Conservation (phyloP, 1,140 invertebrate species). For the Drosophila pseudoananassae region DNA sequence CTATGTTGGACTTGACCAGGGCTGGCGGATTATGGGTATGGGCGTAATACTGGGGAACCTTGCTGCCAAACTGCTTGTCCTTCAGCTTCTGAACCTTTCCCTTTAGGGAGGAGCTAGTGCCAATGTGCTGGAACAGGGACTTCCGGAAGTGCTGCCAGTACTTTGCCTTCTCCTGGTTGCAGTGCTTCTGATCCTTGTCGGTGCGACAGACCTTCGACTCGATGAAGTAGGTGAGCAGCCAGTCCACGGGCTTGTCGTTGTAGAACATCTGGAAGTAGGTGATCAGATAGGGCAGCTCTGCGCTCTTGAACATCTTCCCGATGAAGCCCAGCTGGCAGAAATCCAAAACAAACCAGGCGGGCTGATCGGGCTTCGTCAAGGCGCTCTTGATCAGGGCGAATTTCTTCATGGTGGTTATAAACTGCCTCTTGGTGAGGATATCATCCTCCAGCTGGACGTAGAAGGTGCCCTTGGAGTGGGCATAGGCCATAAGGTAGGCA, state of each 20-base stretch:
- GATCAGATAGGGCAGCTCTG: slow-evolving; percentile 94
- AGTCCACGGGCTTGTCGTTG: slow-evolving; percentile 98
- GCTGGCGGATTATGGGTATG: slow-evolving; percentile 93
- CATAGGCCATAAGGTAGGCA: slow-evolving; percentile 98
- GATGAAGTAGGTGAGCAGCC: slow-evolving; percentile 96
- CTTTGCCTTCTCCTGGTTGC: slow-evolving; percentile 91
- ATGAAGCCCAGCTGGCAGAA: slow-evolving; percentile 98
- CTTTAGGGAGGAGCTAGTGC: slow-evolving; percentile 96
- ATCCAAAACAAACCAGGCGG: slow-evolving; percentile 95
- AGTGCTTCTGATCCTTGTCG: slow-evolving; percentile 95
- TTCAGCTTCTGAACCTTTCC: slow-evolving; percentile 99
- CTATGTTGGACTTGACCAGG: slow-evolving; percentile 90
- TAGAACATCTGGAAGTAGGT: slow-evolving; percentile 95
- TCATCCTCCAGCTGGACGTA: slow-evolving; percentile 98
- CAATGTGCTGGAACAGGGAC: slow-evolving; percentile 98
- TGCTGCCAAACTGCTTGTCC: slow-evolving; percentile 95
- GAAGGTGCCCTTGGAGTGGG: slow-evolving; percentile 91
- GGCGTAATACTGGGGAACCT: slow-evolving; percentile 91
- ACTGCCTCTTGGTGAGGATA: slow-evolving; percentile 94
- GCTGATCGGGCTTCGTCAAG: slow-evolving; percentile 86
- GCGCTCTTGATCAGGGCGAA: slow-evolving; percentile 93
- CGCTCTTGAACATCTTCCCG: slow-evolving; percentile 96
- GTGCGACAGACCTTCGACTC: slow-evolving; percentile 95
- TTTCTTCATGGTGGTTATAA: slow-evolving; percentile 93
- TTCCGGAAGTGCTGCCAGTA: slow-evolving; percentile 95